Base-by-base conservation (phyloP, 2,888 invertebrate species). In the Thymelicus sylvestris region DNA sequence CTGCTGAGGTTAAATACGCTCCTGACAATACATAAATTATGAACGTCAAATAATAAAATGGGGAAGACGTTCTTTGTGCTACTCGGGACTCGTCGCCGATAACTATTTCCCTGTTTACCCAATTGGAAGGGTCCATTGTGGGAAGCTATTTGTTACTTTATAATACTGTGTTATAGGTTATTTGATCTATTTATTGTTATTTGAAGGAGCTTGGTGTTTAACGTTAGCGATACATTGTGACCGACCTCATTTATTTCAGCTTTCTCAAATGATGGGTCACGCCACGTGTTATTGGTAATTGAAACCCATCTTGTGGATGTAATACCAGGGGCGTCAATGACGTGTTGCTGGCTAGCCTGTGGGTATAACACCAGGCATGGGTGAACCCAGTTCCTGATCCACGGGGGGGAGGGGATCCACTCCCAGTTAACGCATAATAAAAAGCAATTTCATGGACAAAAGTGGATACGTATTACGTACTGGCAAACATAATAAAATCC, bases 1-100 rank as follows among this genome's bases (percentile, higher is more conserved):
- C 80, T 19, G 77, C 78, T 76, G 82, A 84, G 87, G 88, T 88
- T 92, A 91, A 92, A 92, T 91, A 92, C 88, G 86, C 78, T 76
- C 82, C 82, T 88, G 91, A 90, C 91, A 91, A 91, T 89, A 92
- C 90, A 91, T 92, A 92, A 91, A 92, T 92, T 92, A 92, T 88
- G 85, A 84, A 81, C 82, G 86, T 81, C 81, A 81, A 81, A 81
- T 80, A 81, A 79, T 70, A 70, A 70, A 70, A 70, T 65, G 65
- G 85, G 84, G 83, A 78, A 78, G 74, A 65, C 75, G 73, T 79
- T 80, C 82, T 85, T 85, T 83, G 85, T 87, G 76, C 75, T 75
- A 59, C 31, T 57, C 59, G 59, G 59, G 59, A n/a, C 59, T 59
- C 39, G 55, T 75, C 76, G 76, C 74, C 74, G 88, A 90, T 90